These are phyloP conservation scores for Ameiurus melas DNA, from an alignment of 2,113 vertebrate species.

Conservation along the genomic window DNA sequence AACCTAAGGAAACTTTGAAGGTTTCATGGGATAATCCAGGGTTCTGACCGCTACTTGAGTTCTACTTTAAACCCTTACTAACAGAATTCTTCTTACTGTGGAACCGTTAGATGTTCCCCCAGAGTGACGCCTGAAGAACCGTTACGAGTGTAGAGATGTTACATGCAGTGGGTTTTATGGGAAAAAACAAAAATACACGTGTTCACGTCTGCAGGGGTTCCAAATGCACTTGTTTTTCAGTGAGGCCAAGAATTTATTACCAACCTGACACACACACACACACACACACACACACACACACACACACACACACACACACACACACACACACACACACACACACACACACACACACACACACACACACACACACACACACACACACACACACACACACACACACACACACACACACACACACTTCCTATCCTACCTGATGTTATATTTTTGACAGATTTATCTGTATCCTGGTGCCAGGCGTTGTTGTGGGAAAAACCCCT, in stretches of 20 bases:
- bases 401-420: not conserved
- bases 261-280: not conserved
- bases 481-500: constrained; percentile 14
- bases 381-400: not conserved
- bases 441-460: constrained; percentile 31
- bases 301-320: not conserved
- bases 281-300: not conserved
- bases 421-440: constrained; percentile 5
- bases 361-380: not conserved
- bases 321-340: constrained; percentile 4
- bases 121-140: not conserved
- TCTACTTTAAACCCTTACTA: not conserved
- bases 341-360: not conserved
- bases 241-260: not conserved
- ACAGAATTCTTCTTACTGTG: not conserved
- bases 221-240: not conserved
- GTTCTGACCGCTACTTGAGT: not conserved
- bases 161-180: not conserved
- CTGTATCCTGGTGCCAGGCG: constrained; percentile 25
- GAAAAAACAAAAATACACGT: not conserved
- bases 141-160: not conserved
- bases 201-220: not conserved
- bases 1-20: not conserved
- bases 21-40: not conserved
- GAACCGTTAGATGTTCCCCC: not conserved